Evolutionary conservation across 2,797 vertebrate species (phyloP).

Genomic region (Lagorchestes hirsutus): DNA sequence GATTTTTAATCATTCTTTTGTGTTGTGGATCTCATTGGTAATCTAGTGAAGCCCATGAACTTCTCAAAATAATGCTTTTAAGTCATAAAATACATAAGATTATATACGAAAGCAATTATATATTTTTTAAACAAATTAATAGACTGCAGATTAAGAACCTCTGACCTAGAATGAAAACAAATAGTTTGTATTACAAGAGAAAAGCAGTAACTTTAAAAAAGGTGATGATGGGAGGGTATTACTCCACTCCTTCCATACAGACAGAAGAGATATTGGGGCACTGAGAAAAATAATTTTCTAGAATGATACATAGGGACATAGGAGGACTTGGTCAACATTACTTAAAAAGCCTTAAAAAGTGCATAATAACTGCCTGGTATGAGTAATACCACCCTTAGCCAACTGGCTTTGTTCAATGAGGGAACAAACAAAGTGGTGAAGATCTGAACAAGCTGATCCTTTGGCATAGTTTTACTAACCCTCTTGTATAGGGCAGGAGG

Average conservation of each 20-base stretch:
- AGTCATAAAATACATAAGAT: not conserved
- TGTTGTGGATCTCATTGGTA: conserved; percentile 34
- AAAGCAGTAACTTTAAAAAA: not conserved
- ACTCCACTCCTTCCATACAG: not conserved
- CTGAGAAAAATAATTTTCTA: conserved; percentile 14
- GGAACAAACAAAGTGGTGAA: not conserved
- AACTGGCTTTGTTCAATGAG: not conserved
- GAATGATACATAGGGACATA: not conserved
- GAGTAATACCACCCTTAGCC: not conserved
- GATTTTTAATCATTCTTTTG: not conserved
- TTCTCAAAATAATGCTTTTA: not conserved
- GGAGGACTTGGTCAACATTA: not conserved
- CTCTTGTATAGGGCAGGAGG: conserved; percentile 6
- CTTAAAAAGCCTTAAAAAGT: not conserved
- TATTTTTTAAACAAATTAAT: not conserved
- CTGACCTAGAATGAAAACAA: conserved; percentile 1
- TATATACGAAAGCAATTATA: not conserved
- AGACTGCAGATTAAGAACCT: not conserved
- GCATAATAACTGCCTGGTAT: not conserved
- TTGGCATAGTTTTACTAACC: not conserved
- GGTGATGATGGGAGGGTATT: not conserved
- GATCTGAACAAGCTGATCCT: not conserved
- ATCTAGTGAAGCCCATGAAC: not conserved
- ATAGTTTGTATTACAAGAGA: not conserved
- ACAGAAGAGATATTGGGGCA: not conserved